Evolutionary conservation across 2,113 vertebrate genomes (phyloP).

Genomic region (Centropristis striata): DNA sequence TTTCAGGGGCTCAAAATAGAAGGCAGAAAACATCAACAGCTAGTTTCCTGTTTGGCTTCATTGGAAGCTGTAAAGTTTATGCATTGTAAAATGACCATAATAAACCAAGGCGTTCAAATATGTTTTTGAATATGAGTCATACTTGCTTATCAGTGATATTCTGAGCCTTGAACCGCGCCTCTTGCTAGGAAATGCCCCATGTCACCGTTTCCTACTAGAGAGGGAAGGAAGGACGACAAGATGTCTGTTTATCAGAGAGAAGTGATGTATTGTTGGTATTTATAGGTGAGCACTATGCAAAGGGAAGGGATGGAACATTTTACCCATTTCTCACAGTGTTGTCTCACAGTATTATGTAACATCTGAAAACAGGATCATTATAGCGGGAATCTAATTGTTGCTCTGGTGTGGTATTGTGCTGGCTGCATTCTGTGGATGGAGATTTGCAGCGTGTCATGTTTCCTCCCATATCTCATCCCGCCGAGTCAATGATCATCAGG

Average conservation of each 20-base stretch:
- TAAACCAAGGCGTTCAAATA: constrained; percentile 9
- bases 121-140: background rate
- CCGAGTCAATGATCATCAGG: constrained; percentile 4
- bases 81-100: background rate
- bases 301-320: constrained; percentile 38
- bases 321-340: constrained; percentile 23
- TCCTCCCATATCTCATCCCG: constrained; percentile 50
- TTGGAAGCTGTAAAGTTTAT: background rate
- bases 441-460: constrained; percentile 54
- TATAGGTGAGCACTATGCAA: constrained; percentile 27
- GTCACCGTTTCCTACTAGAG: constrained; percentile 43
- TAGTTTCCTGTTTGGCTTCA: constrained; percentile 53
- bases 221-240: constrained; percentile 64
- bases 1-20: background rate
- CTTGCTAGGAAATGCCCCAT: constrained; percentile 56
- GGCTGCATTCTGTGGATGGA: constrained; percentile 24
- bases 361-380: constrained; percentile 32
- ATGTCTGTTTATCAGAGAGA: constrained; percentile 58
- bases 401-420: background rate
- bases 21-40: constrained; percentile 13
- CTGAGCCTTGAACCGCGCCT: constrained; percentile 5
- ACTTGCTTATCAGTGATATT: constrained; percentile 40
- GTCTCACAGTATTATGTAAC: constrained; percentile 38
- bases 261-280: constrained; percentile 32
- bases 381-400: constrained; percentile 33